Base-by-base conservation (phyloP, 1,140 invertebrate genomes). In the Hetaerina americana region DNA sequence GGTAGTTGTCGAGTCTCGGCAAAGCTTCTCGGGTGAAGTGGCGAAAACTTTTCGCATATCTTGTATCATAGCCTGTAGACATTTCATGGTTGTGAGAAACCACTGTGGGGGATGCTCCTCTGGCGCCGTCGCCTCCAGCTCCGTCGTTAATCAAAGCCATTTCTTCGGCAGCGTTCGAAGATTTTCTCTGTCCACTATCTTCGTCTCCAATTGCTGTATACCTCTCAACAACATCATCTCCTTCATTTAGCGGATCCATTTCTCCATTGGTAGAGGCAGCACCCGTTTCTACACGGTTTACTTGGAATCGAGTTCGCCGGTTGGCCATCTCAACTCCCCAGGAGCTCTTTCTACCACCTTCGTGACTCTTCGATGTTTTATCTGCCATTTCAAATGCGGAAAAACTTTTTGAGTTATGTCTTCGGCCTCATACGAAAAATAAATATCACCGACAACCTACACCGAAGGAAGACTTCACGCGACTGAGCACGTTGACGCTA, bases 1-100 rank as follows among this genome's bases (percentile, higher is more conserved):
- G 87, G 82, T 98, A 98, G 83, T 97, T 95, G 79, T 97, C 95
- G 77, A 96, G 81, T 68, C 94, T 85, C 8, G 95, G 95, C 66
- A 97, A 79, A 1, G 94, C 94, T 83, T 98, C 95, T 12, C 93
- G 84, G 0, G 95, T 97, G 79, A 97, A 91, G 78, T 94, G 90
- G 70, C 93, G 91, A 78, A 79, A 92, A 79, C 91, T 93, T 80
- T 92, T 92, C 26, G 85, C 85, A 83, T 92, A 91, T 78, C 88
- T 88, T 24, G 89, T 92, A 75, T 91, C 89, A 74, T 86, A 87
- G 28, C 83, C 82, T 70, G 82, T 71, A n/a, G 71, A 74, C 24
- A 25, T 66, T 1, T 71, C 70, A 24, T 15, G 24, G 1, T 27
- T 26, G 25, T 68, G 66, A 68, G 27, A 68, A 10, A 68, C 24